Conservation (phyloP, 64 coral and sea anemone genomes). For the Dendronephthya gigantea region DNA sequence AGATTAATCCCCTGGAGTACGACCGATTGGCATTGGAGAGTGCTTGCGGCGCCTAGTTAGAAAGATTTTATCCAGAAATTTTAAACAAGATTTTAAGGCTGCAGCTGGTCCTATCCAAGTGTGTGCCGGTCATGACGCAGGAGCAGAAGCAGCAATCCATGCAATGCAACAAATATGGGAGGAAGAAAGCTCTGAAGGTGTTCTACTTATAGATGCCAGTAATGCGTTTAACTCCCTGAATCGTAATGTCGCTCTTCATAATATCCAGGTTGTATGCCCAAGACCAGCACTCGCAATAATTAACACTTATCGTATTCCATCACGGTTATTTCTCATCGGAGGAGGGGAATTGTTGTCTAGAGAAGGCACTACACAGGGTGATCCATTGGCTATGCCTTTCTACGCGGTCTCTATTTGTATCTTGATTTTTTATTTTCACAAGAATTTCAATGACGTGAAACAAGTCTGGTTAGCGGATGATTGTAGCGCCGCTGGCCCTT, state of each 20-base stretch:
- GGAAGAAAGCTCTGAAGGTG: too few relatives aligned
- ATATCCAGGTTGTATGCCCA: conserved; percentile 17
- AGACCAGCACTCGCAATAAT: conserved; percentile 14
- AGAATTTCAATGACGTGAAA: too few relatives aligned
- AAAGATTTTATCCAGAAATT: background rate
- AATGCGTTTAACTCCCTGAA: too few relatives aligned
- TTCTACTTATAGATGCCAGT: too few relatives aligned
- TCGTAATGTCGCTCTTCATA: conserved; percentile 20
- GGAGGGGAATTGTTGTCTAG: too few relatives aligned
- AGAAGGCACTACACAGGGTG: too few relatives aligned
- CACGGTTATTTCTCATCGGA: too few relatives aligned
- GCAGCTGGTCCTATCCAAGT: conserved; percentile 34
- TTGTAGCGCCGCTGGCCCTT: background rate
- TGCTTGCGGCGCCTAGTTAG: conserved; percentile 16
- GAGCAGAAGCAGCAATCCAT: background rate
- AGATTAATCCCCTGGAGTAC: conserved; percentile 33
- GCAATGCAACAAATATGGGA: too few relatives aligned
- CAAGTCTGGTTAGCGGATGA: background rate
- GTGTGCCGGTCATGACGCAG: conserved; percentile 21
- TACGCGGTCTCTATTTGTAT: too few relatives aligned
- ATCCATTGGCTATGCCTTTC: too few relatives aligned
- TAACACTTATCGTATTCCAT: too few relatives aligned
- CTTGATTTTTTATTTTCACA: too few relatives aligned
- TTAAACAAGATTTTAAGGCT: conserved; percentile 29
- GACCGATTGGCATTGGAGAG: conserved; percentile 36